Base-by-base conservation (phyloP, 1,140 invertebrate species). In the Bactericera cockerelli region DNA sequence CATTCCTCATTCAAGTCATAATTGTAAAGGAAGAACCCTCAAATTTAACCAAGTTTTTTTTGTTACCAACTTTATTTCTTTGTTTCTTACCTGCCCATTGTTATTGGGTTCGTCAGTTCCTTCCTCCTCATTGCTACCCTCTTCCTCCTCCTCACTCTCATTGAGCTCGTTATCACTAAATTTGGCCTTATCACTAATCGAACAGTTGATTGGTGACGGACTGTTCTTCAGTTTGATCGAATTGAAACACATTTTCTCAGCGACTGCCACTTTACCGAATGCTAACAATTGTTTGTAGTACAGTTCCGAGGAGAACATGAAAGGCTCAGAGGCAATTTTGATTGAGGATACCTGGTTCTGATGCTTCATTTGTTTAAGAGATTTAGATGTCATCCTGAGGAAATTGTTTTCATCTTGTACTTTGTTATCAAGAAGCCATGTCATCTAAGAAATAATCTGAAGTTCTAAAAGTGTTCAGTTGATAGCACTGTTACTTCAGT, bases 231-330 rank as follows among this genome's bases (percentile, higher is more conserved):
- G 6, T 49, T 49, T 49, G 22, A 49, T 49, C 22, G 42, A 49
- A 49, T 49, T 49, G 22, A 49, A 49, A 49, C 42, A 49, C 42
- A 49, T 49, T 49, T 49, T 49, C n/a, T 16, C 22, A 49, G 42
- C 42, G n/a, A 16, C 42, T 22, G 42, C 42, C 6, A 16, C 42
- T 49, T 49, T 49, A 6, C 42, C 42, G 3, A 49, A n/a, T 49
- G 42, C 42, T 49, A 49, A n/a, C 19, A 49, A 49, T 22, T 49
- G 42, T 16, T 49, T 49, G 42, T 49, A 49, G 22, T 49, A 49
- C n/a, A 49, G n/a, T 49, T 49, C 42, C 42, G 42, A 49, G 6
- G 42, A 49, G 22, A 49, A 49, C 42, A 49, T 49, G 22, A 49
- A 49, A 22, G n/a, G 8, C 3, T 49, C 42, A 13, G 28, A 31